Conservation (phyloP, 2,888 invertebrate species). For the Lasioglossum leucozonium region DNA sequence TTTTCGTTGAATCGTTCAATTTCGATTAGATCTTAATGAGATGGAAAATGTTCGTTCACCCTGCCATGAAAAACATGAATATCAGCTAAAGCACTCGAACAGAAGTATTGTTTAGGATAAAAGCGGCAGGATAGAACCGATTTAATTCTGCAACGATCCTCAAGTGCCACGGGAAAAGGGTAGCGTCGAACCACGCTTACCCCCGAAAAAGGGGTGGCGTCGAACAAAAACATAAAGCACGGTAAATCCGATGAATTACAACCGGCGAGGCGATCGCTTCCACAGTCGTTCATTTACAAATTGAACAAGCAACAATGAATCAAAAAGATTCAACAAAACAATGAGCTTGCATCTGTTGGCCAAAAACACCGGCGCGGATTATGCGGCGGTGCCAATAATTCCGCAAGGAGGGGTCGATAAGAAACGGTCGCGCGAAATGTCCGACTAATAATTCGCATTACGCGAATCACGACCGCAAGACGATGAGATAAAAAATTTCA, state of each 20-base stretch:
- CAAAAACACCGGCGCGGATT: constrained; percentile 1
- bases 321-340: constrained; percentile 26
- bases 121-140: neutral
- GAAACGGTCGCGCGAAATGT: neutral
- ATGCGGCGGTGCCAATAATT: constrained; percentile 16
- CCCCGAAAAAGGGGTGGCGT: neutral
- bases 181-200: neutral
- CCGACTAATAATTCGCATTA: neutral
- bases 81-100: neutral
- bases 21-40: neutral
- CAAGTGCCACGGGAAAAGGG: neutral
- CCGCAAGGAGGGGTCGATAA: neutral
- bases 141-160: constrained; percentile 1
- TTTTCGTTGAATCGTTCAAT: neutral
- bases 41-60: neutral
- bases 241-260: constrained; percentile 29
- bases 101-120: neutral
- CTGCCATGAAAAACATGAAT: neutral
- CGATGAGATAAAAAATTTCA: neutral
- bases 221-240: constrained; percentile 30
- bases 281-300: constrained; percentile 42
- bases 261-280: constrained; percentile 13
- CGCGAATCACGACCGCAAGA: neutral
- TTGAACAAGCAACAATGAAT: constrained; percentile 37
- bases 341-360: constrained; percentile 14